A percentile compares a stretch with the other conserved stretches of the same genome.
phyloP scores from a whole-genome alignment of 2,113 vertebrate species.

The Rhinolophus ferrumequinum region DNA sequence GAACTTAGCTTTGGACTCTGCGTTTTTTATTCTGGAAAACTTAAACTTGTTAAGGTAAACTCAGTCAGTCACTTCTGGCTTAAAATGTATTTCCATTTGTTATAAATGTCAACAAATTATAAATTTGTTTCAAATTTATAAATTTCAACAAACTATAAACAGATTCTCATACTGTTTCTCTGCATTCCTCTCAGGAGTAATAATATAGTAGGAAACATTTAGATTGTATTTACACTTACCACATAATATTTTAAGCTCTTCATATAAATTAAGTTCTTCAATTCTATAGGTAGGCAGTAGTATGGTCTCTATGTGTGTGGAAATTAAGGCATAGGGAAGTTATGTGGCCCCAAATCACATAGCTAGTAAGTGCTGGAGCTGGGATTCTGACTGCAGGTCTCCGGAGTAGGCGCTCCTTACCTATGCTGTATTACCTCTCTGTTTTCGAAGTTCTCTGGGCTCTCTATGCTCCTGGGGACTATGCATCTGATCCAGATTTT shows the following conservation, averaged over 20 bases:
- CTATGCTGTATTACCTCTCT: too few species aligned
- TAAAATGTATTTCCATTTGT: neutral
- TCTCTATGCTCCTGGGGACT: neutral
- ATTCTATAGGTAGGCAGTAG: neutral
- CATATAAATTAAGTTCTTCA: neutral
- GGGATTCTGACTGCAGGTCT: neutral
- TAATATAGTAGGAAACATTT: neutral
- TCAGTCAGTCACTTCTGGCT: neutral
- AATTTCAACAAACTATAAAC: too few species aligned
- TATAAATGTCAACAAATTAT: neutral
- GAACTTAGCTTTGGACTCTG: neutral
- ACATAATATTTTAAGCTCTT: neutral
- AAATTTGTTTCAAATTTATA: too few species aligned
- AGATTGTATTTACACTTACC: neutral
- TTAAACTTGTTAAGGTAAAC: conserved; percentile 7
- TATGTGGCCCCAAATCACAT: neutral
- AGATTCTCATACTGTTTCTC: neutral
- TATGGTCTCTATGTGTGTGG: neutral
- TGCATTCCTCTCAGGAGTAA: neutral
- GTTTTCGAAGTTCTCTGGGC: neutral
- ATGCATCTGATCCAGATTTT: neutral
- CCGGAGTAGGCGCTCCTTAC: too few species aligned
- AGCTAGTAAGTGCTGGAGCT: neutral
- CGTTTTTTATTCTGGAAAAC: neutral
- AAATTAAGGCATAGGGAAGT: neutral